phyloP scores from a whole-genome alignment of 2,113 vertebrate genomes.

The Hiodon alosoides region DNA sequence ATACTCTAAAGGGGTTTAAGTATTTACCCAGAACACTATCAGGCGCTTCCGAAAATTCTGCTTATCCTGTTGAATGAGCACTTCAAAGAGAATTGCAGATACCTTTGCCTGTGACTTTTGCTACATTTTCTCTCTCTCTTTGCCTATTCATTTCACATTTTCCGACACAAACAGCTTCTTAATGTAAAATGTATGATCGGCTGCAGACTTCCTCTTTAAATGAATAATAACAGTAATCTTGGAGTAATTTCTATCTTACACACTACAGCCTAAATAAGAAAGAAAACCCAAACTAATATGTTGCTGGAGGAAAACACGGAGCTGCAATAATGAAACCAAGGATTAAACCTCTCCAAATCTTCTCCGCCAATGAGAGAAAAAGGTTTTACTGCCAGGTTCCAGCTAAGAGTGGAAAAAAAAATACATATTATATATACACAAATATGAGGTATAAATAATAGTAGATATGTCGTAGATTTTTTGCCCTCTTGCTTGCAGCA shows the following conservation, averaged over 20 bases:
- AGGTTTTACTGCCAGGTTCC: constrained; percentile 49
- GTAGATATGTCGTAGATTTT: neutral
- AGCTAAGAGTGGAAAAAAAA: constrained; percentile 48
- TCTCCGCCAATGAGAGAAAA: constrained; percentile 46
- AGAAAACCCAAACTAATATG: constrained; percentile 46
- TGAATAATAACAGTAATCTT: constrained; percentile 69
- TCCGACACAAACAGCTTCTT: constrained; percentile 49
- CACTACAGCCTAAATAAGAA: constrained; percentile 49
- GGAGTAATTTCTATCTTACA: constrained; percentile 58
- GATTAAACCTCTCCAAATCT: constrained; percentile 53
- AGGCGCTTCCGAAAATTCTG: constrained; percentile 85
- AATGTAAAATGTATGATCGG: constrained; percentile 66
- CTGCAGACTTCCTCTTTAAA: constrained; percentile 60
- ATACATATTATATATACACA: constrained; percentile 5
- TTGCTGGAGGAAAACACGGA: constrained; percentile 55
- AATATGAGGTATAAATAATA: constrained; percentile 41
- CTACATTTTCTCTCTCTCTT: constrained; percentile 46
- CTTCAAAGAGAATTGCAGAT: constrained; percentile 98
- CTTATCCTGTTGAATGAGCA: constrained; percentile 95
- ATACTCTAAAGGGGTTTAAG: constrained; percentile 99
- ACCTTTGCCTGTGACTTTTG: constrained; percentile 57
- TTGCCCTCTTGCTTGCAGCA: neutral
- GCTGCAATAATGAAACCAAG: constrained; percentile 51
- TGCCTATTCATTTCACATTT: constrained; percentile 57
- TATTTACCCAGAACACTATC: constrained; percentile 97